Conservation (phyloP, 2,113 vertebrate species). For the Alethe castanea region DNA sequence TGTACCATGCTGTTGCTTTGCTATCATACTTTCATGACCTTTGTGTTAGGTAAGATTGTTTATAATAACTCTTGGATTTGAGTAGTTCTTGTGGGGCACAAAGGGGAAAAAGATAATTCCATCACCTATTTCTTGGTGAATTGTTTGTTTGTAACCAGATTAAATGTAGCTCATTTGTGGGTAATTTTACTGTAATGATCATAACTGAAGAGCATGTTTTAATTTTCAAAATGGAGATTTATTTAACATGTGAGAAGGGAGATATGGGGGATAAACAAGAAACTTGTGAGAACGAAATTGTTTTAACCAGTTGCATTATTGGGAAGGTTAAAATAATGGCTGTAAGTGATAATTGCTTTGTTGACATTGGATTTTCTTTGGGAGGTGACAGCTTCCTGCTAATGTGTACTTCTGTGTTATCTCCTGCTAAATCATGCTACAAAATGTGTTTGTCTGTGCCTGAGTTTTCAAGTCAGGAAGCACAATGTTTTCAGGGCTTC, state of each 20-base stretch:
- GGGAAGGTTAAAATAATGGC: neutral
- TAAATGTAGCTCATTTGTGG: neutral
- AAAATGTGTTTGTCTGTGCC: neutral
- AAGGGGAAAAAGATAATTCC: neutral
- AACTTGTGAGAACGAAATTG: neutral
- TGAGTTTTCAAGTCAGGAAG: neutral
- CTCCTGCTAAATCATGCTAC: neutral
- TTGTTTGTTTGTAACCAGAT: neutral
- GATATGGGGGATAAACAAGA: neutral
- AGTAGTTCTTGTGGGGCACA: constrained; percentile 17
- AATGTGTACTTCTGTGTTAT: neutral
- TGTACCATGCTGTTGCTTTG: constrained; percentile 96
- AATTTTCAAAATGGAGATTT: neutral
- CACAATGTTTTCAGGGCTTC: neutral
- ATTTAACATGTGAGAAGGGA: neutral
- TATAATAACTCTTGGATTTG: constrained; percentile 48
- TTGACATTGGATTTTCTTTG: neutral
- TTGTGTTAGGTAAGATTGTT: constrained; percentile 87
- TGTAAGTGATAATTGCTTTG: neutral
- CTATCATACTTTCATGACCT: constrained; percentile 98
- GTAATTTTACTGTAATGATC: neutral
- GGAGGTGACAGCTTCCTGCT: neutral
- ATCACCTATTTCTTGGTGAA: neutral
- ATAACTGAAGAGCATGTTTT: neutral
- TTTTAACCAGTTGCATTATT: neutral